These are phyloP conservation scores for Microctenopoma lineatum DNA, from an alignment of 2,797 vertebrate species.

Conservation along the genomic window DNA sequence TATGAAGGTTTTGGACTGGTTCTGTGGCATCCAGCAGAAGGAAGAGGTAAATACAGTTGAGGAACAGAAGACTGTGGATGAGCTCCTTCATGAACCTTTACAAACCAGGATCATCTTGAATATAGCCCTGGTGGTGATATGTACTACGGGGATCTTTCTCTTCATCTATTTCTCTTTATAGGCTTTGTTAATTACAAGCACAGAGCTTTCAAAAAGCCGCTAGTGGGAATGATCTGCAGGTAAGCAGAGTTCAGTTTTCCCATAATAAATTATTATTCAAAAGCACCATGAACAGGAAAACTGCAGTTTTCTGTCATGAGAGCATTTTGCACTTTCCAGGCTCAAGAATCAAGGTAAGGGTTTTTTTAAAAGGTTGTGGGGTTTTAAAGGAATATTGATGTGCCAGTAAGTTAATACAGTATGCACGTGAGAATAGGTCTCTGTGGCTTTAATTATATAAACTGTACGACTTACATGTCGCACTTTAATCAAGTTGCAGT, in stretches of 20 bases:
- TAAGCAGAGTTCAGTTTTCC: neutral
- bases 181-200: neutral
- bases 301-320: too few relatives aligned
- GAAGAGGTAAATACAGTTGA: conserved; percentile 18
- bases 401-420: too few relatives aligned
- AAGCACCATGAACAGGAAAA: too few relatives aligned
- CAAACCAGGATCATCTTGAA: conserved; percentile 50
- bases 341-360: too few relatives aligned
- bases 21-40: conserved; percentile 50
- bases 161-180: conserved; percentile 71
- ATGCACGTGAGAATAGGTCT: too few relatives aligned
- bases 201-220: neutral
- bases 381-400: too few relatives aligned
- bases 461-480: too few relatives aligned
- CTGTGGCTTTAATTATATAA: too few relatives aligned
- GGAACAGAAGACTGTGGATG: conserved; percentile 48
- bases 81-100: conserved; percentile 64
- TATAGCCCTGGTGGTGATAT: conserved; percentile 45
- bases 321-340: too few relatives aligned
- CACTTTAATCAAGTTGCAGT: too few relatives aligned
- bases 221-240: neutral
- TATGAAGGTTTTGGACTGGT: conserved; percentile 27
- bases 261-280: too few relatives aligned
- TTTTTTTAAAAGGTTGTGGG: too few relatives aligned
- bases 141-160: conserved; percentile 56